Percentiles rank a stretch among this genome's conserved stretches.
Evolutionary conservation across 2,888 invertebrate genomes (phyloP).

Genomic region (Napeogenes inachia): DNA sequence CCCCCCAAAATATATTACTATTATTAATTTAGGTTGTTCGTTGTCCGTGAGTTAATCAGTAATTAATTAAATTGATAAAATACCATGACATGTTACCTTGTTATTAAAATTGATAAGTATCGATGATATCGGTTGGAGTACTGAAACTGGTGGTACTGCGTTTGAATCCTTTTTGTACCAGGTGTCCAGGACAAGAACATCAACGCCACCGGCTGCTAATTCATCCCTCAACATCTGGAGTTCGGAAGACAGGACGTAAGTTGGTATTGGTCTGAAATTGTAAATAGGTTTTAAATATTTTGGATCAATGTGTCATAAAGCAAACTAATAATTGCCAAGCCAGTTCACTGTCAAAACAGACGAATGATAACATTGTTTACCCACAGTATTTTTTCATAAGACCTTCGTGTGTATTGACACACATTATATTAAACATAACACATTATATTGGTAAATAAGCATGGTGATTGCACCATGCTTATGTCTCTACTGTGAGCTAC

Average conservation of each 20-base stretch:
- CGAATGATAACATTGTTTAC: too few species aligned
- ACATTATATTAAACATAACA: too few species aligned
- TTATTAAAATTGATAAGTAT: constrained; percentile 98
- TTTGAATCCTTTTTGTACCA: constrained; percentile 99
- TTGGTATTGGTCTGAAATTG: constrained; percentile 89
- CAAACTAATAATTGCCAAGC: background rate
- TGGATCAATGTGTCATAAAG: background rate
- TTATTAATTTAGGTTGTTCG: too few species aligned
- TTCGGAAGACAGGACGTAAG: constrained; percentile 94
- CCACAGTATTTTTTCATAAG: too few species aligned
- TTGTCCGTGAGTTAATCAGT: too few species aligned
- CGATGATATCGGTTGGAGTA: constrained; percentile 97
- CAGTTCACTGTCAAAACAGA: too few species aligned
- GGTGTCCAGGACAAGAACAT: constrained; percentile 88
- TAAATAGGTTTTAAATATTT: too few species aligned
- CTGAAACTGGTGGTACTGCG: constrained; percentile 95
- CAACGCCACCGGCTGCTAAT: constrained; percentile 87
- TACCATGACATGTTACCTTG: constrained; percentile 79
- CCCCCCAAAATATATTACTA: too few species aligned
- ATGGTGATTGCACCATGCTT: too few species aligned
- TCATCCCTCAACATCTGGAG: constrained; percentile 92
- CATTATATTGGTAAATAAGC: too few species aligned
- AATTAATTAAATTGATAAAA: background rate
- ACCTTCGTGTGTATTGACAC: too few species aligned
- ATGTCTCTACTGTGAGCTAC: too few species aligned